A percentile compares a stretch with the other conserved stretches of the same genome.
Evolutionary conservation across 2,113 vertebrate species (phyloP).

Genomic region (Takifugu flavidus): DNA sequence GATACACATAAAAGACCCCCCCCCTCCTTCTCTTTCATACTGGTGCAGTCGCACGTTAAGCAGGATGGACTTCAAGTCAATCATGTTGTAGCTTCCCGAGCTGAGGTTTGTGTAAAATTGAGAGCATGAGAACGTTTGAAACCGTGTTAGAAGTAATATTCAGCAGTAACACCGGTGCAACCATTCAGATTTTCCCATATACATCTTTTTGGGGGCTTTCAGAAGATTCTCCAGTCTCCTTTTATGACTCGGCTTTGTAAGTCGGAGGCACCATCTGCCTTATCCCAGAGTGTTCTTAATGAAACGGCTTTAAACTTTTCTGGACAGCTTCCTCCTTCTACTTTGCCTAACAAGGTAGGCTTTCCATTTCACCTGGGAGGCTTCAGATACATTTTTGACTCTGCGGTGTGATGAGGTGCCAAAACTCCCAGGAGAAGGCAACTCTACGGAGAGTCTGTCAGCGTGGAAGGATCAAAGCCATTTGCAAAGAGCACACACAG

Average conservation of each 20-base stretch:
- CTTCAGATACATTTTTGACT: slow-evolving; percentile 66
- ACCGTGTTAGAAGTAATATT: too few relatives aligned
- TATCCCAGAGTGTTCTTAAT: slow-evolving; percentile 41
- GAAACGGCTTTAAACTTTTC: slow-evolving; percentile 60
- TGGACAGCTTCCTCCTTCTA: slow-evolving; percentile 52
- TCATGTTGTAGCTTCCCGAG: too few relatives aligned
- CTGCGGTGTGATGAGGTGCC: slow-evolving; percentile 62
- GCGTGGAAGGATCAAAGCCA: slow-evolving; percentile 73
- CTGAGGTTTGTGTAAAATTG: too few relatives aligned
- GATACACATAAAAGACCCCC: too few relatives aligned
- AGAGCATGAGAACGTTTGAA: neutral
- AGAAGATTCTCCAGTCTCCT: neutral
- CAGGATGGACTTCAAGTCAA: too few relatives aligned
- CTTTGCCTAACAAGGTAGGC: slow-evolving; percentile 62
- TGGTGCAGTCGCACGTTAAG: too few relatives aligned
- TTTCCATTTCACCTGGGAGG: slow-evolving; percentile 64
- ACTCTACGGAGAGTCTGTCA: slow-evolving; percentile 64
- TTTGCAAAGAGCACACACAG: slow-evolving; percentile 61
- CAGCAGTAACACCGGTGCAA: too few relatives aligned
- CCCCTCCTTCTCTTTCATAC: too few relatives aligned
- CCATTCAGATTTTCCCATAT: neutral
- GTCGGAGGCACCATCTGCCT: neutral
- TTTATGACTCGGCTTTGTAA: slow-evolving; percentile 8
- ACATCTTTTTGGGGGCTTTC: slow-evolving; percentile 1
- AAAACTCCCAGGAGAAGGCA: slow-evolving; percentile 65